Percentiles rank a stretch among this genome's conserved stretches.
Conservation (phyloP, 2,797 vertebrate genomes). For the Spinus olivaceus region DNA sequence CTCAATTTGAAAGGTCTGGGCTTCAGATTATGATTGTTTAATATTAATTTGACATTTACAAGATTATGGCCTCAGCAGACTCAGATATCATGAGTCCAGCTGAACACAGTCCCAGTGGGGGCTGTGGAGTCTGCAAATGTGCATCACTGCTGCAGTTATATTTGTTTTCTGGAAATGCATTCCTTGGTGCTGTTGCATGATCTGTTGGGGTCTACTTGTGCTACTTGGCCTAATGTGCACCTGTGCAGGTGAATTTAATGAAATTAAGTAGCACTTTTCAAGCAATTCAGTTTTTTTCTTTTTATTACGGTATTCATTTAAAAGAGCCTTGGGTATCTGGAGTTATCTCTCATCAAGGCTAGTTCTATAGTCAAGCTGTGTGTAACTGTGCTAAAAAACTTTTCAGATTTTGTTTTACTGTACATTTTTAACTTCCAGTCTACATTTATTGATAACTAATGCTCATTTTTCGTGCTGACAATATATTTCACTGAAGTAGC, state of each 20-base stretch:
- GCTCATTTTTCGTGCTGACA: not conserved
- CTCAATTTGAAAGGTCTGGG: not conserved
- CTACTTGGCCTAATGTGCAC: not conserved
- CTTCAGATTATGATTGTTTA: constrained; percentile 34
- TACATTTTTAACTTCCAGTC: not conserved
- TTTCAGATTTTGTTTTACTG: not conserved
- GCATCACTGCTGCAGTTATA: not conserved
- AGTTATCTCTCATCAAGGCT: not conserved
- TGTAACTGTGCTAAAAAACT: not conserved
- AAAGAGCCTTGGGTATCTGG: not conserved
- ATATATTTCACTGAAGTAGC: not conserved
- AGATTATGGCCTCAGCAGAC: not conserved
- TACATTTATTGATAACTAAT: not conserved
- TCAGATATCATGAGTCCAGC: not conserved
- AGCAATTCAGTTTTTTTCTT: not conserved
- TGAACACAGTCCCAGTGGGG: not conserved
- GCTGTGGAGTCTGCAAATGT: not conserved
- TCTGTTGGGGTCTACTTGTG: not conserved
- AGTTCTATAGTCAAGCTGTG: not conserved
- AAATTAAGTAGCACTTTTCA: not conserved
- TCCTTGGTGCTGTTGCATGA: not conserved
- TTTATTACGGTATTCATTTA: not conserved
- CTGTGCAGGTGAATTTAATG: not conserved
- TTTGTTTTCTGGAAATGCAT: not conserved
- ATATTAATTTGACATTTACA: constrained; percentile 49